A percentile compares a stretch with the other conserved stretches of the same genome.
phyloP scores from a whole-genome alignment of 2,888 invertebrate species.

The Acleris emargana region DNA sequence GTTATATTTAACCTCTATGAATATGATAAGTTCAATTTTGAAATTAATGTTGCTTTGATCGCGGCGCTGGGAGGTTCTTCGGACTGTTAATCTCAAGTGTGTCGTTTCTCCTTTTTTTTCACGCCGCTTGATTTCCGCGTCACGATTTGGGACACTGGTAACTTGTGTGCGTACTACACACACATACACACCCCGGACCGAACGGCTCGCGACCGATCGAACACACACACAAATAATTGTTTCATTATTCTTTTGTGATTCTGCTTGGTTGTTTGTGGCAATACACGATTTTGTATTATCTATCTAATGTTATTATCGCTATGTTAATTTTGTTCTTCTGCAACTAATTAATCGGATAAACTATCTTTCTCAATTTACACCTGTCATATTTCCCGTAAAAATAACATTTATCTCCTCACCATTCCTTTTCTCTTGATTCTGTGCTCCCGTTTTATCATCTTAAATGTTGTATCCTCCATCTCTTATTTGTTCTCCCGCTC shows the following conservation, averaged over 20 bases:
- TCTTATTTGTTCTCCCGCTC: slow-evolving; percentile 7
- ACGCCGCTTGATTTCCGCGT: slow-evolving; percentile 82
- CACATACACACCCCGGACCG: slow-evolving; percentile 63
- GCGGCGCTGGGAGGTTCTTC: slow-evolving; percentile 56
- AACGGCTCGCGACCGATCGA: slow-evolving; percentile 42
- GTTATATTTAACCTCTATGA: neutral
- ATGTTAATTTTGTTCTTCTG: slow-evolving; percentile 5
- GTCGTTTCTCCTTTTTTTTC: slow-evolving; percentile 81
- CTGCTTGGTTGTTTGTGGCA: slow-evolving; percentile 32
- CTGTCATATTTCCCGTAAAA: neutral
- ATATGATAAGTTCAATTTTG: too few relatives aligned
- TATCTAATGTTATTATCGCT: slow-evolving; percentile 10
- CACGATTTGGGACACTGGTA: slow-evolving; percentile 83
- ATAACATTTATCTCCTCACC: neutral
- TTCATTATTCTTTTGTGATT: slow-evolving; percentile 14
- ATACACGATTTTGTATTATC: slow-evolving; percentile 28
- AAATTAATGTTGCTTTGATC: slow-evolving; percentile 42
- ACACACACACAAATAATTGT: slow-evolving; percentile 44
- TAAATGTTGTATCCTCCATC: slow-evolving; percentile 4
- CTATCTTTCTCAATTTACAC: neutral
- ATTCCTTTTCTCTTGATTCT: slow-evolving; percentile 18
- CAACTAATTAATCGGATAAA: slow-evolving; percentile 13
- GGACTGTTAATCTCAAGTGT: slow-evolving; percentile 75
- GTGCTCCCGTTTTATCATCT: slow-evolving; percentile 1
- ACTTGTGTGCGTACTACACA: slow-evolving; percentile 68